Evolutionary conservation across 2,888 invertebrate genomes (phyloP).

Genomic region (Heliconius aoede): DNA sequence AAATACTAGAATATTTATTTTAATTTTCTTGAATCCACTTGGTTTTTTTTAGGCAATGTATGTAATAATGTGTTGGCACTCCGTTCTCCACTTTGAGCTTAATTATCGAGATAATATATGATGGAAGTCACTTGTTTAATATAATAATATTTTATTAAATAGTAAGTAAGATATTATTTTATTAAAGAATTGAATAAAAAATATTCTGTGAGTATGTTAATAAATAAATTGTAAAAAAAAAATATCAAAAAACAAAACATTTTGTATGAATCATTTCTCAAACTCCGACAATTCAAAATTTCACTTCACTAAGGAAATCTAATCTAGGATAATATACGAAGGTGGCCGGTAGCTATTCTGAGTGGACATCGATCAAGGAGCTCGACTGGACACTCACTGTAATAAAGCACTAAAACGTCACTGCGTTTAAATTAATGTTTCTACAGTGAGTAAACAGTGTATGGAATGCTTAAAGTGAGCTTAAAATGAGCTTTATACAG

Average conservation of each 20-base stretch:
- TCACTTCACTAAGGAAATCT: conserved; percentile 31
- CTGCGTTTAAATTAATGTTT: conserved; percentile 32
- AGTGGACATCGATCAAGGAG: conserved; percentile 45
- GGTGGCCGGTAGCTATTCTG: conserved; percentile 29
- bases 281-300: background rate
- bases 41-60: no score
- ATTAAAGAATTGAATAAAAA: no score
- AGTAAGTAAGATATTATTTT: no score
- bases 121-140: no score
- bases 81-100: no score
- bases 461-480: conserved; percentile 31
- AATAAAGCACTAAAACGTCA: conserved; percentile 46
- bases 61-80: no score
- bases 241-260: background rate
- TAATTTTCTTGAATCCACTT: no score
- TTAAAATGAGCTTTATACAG: conserved; percentile 13
- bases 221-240: no score
- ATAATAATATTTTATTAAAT: no score
- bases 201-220: no score
- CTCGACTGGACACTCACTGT: conserved; percentile 40
- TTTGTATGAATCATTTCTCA: background rate
- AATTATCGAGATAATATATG: no score
- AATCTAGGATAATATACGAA: conserved; percentile 25
- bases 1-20: no score
- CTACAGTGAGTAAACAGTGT: conserved; percentile 22